These are phyloP conservation scores for Heteronetta atricapilla DNA, from an alignment of 2,113 vertebrate genomes.

Conservation along the genomic window DNA sequence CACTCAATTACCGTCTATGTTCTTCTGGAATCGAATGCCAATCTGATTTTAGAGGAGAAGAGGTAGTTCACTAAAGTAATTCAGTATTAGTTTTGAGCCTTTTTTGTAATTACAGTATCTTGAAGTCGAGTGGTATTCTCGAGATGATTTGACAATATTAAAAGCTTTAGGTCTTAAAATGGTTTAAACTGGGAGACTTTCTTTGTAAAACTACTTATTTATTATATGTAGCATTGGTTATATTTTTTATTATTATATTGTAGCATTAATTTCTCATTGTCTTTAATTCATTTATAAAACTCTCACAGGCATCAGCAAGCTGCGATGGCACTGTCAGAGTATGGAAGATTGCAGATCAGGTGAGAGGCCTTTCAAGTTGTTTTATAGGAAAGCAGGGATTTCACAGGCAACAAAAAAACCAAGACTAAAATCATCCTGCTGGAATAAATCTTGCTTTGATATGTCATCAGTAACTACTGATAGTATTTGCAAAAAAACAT, in stretches of 20 bases:
- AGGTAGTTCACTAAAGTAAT: not conserved
- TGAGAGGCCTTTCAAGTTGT: conserved; percentile 34
- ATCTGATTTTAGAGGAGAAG: not conserved
- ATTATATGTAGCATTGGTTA: not conserved
- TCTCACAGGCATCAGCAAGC: conserved; percentile 87
- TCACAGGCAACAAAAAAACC: not conserved
- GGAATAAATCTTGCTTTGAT: not conserved
- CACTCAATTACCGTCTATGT: not conserved
- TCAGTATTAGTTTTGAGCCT: not conserved
- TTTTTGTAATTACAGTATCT: not conserved
- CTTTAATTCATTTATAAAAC: conserved; percentile 2
- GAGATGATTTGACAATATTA: not conserved
- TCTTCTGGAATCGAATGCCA: not conserved
- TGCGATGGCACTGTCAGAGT: conserved; percentile 93
- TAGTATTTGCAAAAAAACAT: not conserved
- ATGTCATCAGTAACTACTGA: not conserved
- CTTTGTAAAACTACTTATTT: not conserved
- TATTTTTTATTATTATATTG: not conserved
- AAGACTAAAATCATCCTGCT: not conserved
- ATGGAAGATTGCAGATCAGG: conserved; percentile 92
- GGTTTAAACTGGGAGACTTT: not conserved
- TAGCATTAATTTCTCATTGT: not conserved
- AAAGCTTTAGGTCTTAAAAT: not conserved
- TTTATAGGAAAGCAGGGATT: not conserved
- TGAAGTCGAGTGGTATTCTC: not conserved